Evolutionary conservation across 2,888 invertebrate species (phyloP).

Genomic region (Campoletis raptor): DNA sequence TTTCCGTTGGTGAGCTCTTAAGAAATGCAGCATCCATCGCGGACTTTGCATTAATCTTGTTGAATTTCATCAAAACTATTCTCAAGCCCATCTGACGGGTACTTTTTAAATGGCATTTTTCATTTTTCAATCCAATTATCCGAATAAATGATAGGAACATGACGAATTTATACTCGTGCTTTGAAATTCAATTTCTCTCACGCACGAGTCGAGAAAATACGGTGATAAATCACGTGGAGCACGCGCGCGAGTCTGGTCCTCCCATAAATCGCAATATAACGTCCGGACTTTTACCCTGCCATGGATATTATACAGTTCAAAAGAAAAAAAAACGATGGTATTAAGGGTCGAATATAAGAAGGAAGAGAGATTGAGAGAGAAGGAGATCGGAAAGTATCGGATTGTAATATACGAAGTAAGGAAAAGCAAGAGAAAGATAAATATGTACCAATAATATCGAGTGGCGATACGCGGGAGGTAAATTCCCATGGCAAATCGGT

Average conservation of each 20-base stretch:
- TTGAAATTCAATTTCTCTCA: constrained; percentile 60
- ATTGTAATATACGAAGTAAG: background rate
- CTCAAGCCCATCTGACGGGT: background rate
- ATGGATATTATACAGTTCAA: constrained; percentile 43
- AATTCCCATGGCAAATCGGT: constrained; percentile 77
- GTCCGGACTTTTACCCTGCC: constrained; percentile 47
- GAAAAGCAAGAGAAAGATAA: background rate
- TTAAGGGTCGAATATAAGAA: constrained; percentile 16
- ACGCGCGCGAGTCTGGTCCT: constrained; percentile 39
- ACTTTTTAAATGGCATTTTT: background rate
- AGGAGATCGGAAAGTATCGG: constrained; percentile 1
- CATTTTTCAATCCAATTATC: constrained; percentile 55
- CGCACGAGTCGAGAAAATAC: constrained; percentile 45
- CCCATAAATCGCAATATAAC: constrained; percentile 60
- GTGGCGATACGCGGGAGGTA: constrained; percentile 71
- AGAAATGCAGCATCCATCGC: constrained; percentile 24
- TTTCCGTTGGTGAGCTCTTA: constrained; percentile 6
- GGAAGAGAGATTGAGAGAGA: constrained; percentile 15
- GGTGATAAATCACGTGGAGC: constrained; percentile 58
- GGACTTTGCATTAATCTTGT: constrained; percentile 20
- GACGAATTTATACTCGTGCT: constrained; percentile 63
- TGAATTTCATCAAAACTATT: constrained; percentile 8
- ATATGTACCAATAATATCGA: constrained; percentile 72
- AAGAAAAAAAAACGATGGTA: constrained; percentile 34
- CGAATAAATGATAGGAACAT: constrained; percentile 53